These are phyloP conservation scores for Tragelaphus imberbis DNA, from an alignment of 2,113 vertebrate genomes.

Conservation along the genomic window DNA sequence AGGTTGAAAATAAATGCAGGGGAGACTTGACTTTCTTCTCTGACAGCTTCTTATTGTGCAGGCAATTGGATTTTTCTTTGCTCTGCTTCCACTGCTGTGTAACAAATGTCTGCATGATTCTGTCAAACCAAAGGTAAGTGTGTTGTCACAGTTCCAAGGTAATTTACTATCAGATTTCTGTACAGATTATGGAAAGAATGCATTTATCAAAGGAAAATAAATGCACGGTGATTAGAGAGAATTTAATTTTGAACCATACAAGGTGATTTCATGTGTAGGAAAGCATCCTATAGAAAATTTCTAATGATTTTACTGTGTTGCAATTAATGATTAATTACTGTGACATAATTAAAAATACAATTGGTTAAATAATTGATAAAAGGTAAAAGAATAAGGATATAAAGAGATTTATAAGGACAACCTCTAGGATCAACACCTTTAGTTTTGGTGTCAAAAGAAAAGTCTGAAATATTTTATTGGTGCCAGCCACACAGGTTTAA, in stretches of 20 bases:
- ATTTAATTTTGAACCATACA: not conserved
- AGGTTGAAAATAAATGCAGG: constrained; percentile 91
- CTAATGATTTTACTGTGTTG: not conserved
- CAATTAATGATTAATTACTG: not conserved
- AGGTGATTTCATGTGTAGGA: not conserved
- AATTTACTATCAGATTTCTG: not conserved
- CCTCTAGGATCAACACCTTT: not conserved
- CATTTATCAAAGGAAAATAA: not conserved
- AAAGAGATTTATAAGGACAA: not conserved
- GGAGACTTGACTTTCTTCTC: constrained; percentile 93
- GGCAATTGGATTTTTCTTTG: constrained; percentile 88
- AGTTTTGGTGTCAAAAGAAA: not conserved
- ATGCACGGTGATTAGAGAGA: not conserved
- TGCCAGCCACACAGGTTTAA: not conserved
- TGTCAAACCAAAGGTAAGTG: constrained; percentile 69
- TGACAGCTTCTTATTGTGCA: constrained; percentile 86
- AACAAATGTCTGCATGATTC: constrained; percentile 94
- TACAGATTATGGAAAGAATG: not conserved
- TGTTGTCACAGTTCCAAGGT: not conserved
- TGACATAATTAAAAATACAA: not conserved
- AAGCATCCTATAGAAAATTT: not conserved
- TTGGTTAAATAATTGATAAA: not conserved
- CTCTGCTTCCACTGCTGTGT: constrained; percentile 92
- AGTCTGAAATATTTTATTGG: not conserved
- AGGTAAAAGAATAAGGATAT: not conserved